Percentiles rank a stretch among this genome's conserved stretches.
These are phyloP conservation scores for Lycia hirtaria DNA, from an alignment of 2,888 invertebrate species.

Conservation along the genomic window DNA sequence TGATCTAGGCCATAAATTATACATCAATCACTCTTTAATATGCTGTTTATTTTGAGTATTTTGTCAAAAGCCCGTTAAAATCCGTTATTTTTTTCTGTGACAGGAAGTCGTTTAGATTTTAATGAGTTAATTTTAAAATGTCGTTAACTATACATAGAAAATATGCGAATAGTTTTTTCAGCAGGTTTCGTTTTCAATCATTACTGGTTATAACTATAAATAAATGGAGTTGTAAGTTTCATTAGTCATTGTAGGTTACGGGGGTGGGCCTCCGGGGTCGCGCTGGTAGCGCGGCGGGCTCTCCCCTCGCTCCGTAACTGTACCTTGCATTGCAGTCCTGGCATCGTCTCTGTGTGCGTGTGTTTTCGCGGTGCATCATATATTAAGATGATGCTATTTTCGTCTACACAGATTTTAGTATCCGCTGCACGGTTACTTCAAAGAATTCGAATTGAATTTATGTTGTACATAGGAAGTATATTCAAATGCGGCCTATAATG, in stretches of 20 bases:
- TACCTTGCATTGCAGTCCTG: conserved; percentile 39
- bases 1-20: conserved; percentile 57
- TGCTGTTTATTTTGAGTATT: conserved; percentile 40
- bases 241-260: conserved; percentile 13
- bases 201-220: background rate
- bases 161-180: background rate
- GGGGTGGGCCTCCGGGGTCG: conserved; percentile 6
- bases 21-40: conserved; percentile 43
- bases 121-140: conserved; percentile 17
- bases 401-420: conserved; percentile 72
- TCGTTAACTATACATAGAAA: conserved; percentile 10
- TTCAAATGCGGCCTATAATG: conserved; percentile 83
- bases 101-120: conserved; percentile 40
- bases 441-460: conserved; percentile 81
- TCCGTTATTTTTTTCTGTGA: conserved; percentile 30
- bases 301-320: conserved; percentile 57
- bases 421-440: conserved; percentile 78
- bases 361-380: conserved; percentile 65
- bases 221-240: conserved; percentile 10
- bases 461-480: conserved; percentile 84
- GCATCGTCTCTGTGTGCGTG: conserved; percentile 45
- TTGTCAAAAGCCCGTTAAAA: conserved; percentile 31
- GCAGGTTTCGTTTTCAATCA: background rate
- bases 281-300: conserved; percentile 15
- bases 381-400: conserved; percentile 79